These are phyloP conservation scores for Allacma fusca DNA, from an alignment of 2,888 invertebrate species.

Conservation along the genomic window DNA sequence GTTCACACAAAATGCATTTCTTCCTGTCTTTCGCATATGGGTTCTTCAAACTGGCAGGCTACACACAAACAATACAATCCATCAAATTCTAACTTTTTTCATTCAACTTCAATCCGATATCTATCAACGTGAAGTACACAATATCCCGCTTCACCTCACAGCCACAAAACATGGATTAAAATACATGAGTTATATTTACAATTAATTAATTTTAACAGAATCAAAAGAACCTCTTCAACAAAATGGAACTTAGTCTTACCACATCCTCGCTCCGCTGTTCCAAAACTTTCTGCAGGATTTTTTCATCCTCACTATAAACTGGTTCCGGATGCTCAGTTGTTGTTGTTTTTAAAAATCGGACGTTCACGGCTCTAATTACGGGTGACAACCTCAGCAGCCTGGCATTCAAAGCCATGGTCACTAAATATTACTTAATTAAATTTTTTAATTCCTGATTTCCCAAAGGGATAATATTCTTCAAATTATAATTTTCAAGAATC, in stretches of 20 bases:
- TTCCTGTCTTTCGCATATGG: constrained; percentile 79
- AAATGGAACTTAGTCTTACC: constrained; percentile 55
- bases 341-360: constrained; percentile 54
- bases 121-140: too few species aligned
- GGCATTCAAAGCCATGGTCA: not conserved
- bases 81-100: too few species aligned
- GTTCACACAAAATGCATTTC: constrained; percentile 82
- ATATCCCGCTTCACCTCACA: too few species aligned
- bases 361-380: not conserved
- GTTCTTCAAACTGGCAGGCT: constrained; percentile 70
- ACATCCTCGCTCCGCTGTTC: constrained; percentile 56
- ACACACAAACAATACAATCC: too few species aligned
- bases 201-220: too few species aligned
- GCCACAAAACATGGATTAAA: too few species aligned
- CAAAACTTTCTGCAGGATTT: constrained; percentile 56
- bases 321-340: constrained; percentile 56
- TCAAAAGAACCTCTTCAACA: constrained; percentile 30
- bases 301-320: constrained; percentile 61
- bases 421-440: too few species aligned
- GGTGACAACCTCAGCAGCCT: not conserved
- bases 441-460: too few species aligned
- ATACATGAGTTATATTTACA: too few species aligned
- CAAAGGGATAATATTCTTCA: not conserved
- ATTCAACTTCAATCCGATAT: too few species aligned
- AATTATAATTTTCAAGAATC: not conserved